Evolutionary conservation across 2,113 vertebrate species (phyloP).

Genomic region (Phylloscopus trochilus): DNA sequence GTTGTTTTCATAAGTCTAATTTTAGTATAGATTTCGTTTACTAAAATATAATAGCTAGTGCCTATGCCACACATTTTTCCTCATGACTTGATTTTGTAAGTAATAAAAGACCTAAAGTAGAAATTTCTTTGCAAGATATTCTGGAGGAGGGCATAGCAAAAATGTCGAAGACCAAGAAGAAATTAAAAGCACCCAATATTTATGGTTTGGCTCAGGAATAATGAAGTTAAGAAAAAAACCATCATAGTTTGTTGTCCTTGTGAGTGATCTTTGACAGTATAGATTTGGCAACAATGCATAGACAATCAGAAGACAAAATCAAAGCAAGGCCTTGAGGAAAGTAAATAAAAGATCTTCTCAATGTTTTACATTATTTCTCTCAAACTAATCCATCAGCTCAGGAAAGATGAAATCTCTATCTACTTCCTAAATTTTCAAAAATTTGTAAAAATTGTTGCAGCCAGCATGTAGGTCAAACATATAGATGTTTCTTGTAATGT

Average conservation of each 20-base stretch:
- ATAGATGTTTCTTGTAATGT: not conserved
- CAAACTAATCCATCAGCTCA: not conserved
- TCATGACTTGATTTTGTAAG: not conserved
- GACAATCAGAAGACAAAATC: not conserved
- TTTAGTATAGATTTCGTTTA: not conserved
- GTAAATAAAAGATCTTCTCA: not conserved
- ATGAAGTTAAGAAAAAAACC: not conserved
- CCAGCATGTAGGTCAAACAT: not conserved
- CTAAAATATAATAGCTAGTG: not conserved
- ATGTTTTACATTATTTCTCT: not conserved
- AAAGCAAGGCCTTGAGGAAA: not conserved
- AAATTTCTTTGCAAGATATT: not conserved
- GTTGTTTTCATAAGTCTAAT: not conserved
- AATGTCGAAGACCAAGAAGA: not conserved
- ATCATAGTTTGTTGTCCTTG: not conserved
- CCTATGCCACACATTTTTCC: not conserved
- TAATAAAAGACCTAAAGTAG: not conserved
- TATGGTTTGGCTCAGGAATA: not conserved
- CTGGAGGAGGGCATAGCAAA: not conserved
- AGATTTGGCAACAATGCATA: not conserved
- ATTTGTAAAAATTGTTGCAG: not conserved
- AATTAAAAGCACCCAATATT: not conserved
- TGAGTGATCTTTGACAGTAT: not conserved
- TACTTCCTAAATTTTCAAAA: not conserved
- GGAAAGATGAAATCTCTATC: not conserved